A percentile compares a stretch with the other conserved stretches of the same genome.
These are phyloP conservation scores for Hypocryptadius cinnamomeus DNA, from an alignment of 2,113 vertebrate species.

Conservation along the genomic window DNA sequence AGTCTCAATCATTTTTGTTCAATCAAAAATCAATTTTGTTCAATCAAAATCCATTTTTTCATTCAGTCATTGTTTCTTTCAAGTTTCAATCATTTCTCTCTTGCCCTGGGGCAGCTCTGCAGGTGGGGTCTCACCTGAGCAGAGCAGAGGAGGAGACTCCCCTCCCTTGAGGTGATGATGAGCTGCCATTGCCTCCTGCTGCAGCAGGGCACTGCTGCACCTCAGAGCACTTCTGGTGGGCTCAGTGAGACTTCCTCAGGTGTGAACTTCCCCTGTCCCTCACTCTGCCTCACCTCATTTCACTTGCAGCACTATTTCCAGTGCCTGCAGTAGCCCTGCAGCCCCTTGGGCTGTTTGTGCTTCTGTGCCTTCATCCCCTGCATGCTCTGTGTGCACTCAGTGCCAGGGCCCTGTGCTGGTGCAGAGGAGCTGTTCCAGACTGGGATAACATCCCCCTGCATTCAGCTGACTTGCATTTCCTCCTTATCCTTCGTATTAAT, in stretches of 20 bases:
- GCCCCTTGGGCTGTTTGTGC: not conserved
- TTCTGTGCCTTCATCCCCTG: not conserved
- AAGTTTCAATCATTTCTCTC: not conserved
- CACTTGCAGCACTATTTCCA: not conserved
- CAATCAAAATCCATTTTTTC: not conserved
- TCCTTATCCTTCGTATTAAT: not conserved
- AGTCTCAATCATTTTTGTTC: not conserved
- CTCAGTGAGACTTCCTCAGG: not conserved
- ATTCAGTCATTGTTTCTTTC: not conserved
- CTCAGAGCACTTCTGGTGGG: rapidly evolving
- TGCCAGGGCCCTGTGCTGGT: not conserved
- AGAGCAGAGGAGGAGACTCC: not conserved
- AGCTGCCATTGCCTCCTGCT: not conserved
- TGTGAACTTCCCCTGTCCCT: not conserved
- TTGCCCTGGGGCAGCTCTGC: not conserved
- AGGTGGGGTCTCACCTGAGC: not conserved
- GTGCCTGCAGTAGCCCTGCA: rapidly evolving
- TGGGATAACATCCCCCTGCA: not conserved
- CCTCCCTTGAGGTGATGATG: not conserved
- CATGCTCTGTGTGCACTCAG: not conserved
- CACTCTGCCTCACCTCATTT: not conserved
- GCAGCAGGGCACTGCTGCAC: not conserved
- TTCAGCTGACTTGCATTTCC: not conserved
- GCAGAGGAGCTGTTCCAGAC: not conserved
- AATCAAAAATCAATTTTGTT: too few relatives aligned